phyloP scores from a whole-genome alignment of 1,140 invertebrate species.

The Panagrolaimus sp. region DNA sequence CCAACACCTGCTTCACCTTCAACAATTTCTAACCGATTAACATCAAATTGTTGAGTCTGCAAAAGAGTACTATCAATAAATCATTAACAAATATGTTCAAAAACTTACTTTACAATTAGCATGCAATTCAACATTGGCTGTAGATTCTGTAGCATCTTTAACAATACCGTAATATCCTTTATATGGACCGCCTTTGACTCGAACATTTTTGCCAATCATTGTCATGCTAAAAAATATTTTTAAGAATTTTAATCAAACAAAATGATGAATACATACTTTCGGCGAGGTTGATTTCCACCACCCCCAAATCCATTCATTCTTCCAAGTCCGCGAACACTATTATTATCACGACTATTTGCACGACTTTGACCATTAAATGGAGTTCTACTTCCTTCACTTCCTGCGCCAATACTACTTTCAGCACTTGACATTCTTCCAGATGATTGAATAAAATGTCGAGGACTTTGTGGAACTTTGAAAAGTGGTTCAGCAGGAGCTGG shows the following conservation, averaged over 20 bases:
- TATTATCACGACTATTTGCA: conserved; percentile 30
- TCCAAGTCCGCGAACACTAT: conserved; percentile 44
- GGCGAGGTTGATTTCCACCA: conserved; percentile 66
- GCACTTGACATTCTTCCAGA: background rate
- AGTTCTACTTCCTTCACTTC: conserved; percentile 44
- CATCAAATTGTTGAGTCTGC: conserved; percentile 94
- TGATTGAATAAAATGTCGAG: background rate
- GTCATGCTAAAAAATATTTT: too few species aligned
- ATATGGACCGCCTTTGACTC: conserved; percentile 91
- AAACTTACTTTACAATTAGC: conserved; percentile 70
- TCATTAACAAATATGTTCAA: conserved; percentile 19
- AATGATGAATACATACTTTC: too few species aligned
- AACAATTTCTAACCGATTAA: conserved; percentile 77
- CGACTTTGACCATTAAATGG: conserved; percentile 19
- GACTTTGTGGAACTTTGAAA: conserved; percentile 8
- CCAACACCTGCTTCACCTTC: conserved; percentile 60
- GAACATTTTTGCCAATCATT: conserved; percentile 90
- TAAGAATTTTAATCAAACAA: too few species aligned
- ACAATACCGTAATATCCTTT: conserved; percentile 75
- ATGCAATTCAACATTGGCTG: conserved; percentile 89
- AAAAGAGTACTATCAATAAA: conserved; percentile 12
- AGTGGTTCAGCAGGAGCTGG: conserved; percentile 14
- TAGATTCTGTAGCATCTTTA: conserved; percentile 84
- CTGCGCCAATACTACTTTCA: conserved; percentile 17
- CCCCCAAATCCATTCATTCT: conserved; percentile 62